Evolutionary conservation across 2,797 vertebrate species (phyloP).

Genomic region (Serranus cabrilla): DNA sequence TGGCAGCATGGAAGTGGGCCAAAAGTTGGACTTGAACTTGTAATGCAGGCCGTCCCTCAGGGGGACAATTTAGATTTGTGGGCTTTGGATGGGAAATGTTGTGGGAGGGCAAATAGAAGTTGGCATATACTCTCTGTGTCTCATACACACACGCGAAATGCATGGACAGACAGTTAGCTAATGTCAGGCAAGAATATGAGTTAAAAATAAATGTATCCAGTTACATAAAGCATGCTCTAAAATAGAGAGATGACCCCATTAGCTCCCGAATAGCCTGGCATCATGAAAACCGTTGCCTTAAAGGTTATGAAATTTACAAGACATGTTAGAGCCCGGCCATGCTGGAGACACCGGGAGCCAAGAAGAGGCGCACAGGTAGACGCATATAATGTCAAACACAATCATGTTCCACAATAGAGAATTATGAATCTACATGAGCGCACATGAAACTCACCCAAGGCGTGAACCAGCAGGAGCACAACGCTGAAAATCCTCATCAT

Average conservation of each 20-base stretch:
- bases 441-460: conserved; percentile 81
- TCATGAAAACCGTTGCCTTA: conserved; percentile 57
- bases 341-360: background rate
- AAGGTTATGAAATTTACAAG: conserved; percentile 56
- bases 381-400: background rate
- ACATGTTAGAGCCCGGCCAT: conserved; percentile 18
- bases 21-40: background rate
- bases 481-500: conserved; percentile 82
- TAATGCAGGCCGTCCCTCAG: background rate
- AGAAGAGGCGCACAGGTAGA: conserved; percentile 5
- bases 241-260: conserved; percentile 82
- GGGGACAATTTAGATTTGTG: conserved; percentile 12
- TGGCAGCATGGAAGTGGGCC: conserved; percentile 5
- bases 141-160: conserved; percentile 63
- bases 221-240: conserved; percentile 88
- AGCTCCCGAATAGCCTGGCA: conserved; percentile 67
- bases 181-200: conserved; percentile 86
- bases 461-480: conserved; percentile 77
- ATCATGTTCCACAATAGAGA: too few species aligned
- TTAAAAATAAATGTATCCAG: conserved; percentile 88
- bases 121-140: conserved; percentile 36
- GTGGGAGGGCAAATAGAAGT: conserved; percentile 33
- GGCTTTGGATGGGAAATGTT: conserved; percentile 25
- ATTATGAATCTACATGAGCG: too few species aligned
- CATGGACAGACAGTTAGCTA: conserved; percentile 85